phyloP scores from a whole-genome alignment of 2,113 vertebrate species.

The Campylomormyrus numenius region DNA sequence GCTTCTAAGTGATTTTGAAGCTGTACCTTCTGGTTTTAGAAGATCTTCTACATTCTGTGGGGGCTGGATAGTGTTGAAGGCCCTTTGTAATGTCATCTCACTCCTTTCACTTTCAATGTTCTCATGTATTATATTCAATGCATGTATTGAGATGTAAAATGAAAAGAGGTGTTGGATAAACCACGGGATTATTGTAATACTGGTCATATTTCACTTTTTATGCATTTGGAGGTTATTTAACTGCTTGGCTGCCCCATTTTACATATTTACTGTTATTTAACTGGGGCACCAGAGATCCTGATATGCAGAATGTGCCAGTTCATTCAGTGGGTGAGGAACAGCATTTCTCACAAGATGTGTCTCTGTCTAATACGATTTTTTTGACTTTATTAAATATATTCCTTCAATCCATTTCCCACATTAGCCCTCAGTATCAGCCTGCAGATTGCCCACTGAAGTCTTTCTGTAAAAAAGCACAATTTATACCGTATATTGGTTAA shows the following conservation, averaged over 20 bases:
- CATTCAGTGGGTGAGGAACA: not conserved
- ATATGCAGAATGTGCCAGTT: not conserved
- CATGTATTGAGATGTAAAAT: not conserved
- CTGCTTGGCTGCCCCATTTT: not conserved
- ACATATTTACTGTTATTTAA: not conserved
- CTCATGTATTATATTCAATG: not conserved
- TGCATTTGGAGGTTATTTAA: not conserved
- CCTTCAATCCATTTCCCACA: not conserved
- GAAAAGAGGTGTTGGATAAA: not conserved
- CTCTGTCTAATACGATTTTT: not conserved
- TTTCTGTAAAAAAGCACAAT: not conserved
- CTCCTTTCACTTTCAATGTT: not conserved
- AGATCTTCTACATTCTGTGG: not conserved
- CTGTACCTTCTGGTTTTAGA: not conserved
- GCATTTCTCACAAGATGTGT: not conserved
- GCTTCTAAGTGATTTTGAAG: not conserved
- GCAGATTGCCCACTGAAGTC: not conserved
- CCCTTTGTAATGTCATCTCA: not conserved
- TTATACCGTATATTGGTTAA: not conserved
- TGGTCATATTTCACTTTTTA: not conserved
- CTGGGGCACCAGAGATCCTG: not conserved
- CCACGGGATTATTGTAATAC: not conserved
- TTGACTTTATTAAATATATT: not conserved
- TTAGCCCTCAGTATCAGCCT: not conserved
- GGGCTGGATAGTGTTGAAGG: not conserved